Conservation (phyloP, 2,888 invertebrate genomes). For the Pheosia gnoma region DNA sequence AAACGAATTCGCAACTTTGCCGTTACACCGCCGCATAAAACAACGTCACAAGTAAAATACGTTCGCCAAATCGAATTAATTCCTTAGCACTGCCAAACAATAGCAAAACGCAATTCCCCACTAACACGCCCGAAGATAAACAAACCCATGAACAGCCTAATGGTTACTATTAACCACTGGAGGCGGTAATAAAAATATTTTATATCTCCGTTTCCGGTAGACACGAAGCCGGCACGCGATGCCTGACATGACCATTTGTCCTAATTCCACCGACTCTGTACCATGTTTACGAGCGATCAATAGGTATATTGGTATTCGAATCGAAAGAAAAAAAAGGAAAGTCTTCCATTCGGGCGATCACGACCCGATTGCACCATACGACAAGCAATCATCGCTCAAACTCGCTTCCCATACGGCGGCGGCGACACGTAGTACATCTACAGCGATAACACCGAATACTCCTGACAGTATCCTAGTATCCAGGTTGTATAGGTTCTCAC, state of each 20-base stretch:
- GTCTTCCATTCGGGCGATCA: slow-evolving; percentile 26
- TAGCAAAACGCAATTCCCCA: slow-evolving; percentile 24
- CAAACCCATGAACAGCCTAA: slow-evolving; percentile 62
- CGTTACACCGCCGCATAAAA: slow-evolving; percentile 44
- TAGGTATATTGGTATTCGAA: slow-evolving; percentile 36
- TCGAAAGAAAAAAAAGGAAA: slow-evolving; percentile 27
- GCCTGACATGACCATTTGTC: slow-evolving; percentile 58
- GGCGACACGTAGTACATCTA: slow-evolving; percentile 22
- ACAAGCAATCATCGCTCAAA: slow-evolving; percentile 27
- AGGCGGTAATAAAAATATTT: slow-evolving; percentile 71
- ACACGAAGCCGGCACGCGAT: slow-evolving; percentile 62
- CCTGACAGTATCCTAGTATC: slow-evolving; percentile 17
- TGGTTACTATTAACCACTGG: slow-evolving; percentile 64
- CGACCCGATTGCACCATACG: slow-evolving; percentile 18
- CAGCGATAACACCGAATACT: slow-evolving; percentile 24
- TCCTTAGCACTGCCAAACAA: slow-evolving; percentile 28
- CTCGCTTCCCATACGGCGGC: slow-evolving; percentile 24
- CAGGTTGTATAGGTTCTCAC: slow-evolving; percentile 17
- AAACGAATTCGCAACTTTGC: slow-evolving; percentile 39
- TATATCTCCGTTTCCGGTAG: slow-evolving; percentile 56
- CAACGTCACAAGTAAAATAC: slow-evolving; percentile 25
- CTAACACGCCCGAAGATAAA: slow-evolving; percentile 52
- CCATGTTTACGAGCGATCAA: slow-evolving; percentile 46
- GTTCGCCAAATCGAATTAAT: slow-evolving; percentile 38
- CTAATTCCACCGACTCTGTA: slow-evolving; percentile 54